phyloP scores from a whole-genome alignment of 2,797 vertebrate genomes.

The Cyclura pinguis region DNA sequence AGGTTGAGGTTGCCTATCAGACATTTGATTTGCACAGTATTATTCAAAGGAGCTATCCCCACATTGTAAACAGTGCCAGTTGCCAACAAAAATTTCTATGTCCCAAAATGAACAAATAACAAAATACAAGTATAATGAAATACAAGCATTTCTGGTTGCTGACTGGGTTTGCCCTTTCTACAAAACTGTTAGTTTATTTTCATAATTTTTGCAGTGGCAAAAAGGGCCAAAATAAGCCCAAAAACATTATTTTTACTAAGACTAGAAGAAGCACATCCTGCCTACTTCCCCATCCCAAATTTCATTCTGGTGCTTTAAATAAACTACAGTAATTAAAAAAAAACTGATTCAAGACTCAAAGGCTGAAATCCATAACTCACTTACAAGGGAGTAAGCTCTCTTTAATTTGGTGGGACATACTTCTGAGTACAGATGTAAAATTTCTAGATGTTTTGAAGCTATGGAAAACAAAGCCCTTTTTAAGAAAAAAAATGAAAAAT shows the following conservation, averaged over 20 bases:
- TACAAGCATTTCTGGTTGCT: not conserved
- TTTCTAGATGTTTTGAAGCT: too few species aligned
- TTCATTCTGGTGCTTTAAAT: not conserved
- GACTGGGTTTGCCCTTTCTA: not conserved
- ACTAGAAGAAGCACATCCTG: not conserved
- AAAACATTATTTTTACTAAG: not conserved
- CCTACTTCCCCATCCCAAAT: not conserved
- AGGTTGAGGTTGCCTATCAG: not conserved
- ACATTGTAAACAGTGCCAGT: not conserved
- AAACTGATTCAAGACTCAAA: not conserved
- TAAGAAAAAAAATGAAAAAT: too few species aligned
- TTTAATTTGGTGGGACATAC: not conserved
- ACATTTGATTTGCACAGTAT: not conserved
- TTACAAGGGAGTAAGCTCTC: not conserved
- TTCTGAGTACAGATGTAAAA: too few species aligned
- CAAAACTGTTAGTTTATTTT: too few species aligned
- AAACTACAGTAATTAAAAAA: not conserved
- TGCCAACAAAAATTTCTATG: not conserved
- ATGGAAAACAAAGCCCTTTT: too few species aligned
- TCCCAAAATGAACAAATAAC: not conserved
- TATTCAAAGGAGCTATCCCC: slow-evolving; percentile 17
- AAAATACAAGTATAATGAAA: slow-evolving; percentile 24
- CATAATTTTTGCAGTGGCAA: not conserved
- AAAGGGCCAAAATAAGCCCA: not conserved
- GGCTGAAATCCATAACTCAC: not conserved